These are phyloP conservation scores for Oncorhynchus kisutch DNA, from an alignment of 2,113 vertebrate genomes.

Conservation along the genomic window DNA sequence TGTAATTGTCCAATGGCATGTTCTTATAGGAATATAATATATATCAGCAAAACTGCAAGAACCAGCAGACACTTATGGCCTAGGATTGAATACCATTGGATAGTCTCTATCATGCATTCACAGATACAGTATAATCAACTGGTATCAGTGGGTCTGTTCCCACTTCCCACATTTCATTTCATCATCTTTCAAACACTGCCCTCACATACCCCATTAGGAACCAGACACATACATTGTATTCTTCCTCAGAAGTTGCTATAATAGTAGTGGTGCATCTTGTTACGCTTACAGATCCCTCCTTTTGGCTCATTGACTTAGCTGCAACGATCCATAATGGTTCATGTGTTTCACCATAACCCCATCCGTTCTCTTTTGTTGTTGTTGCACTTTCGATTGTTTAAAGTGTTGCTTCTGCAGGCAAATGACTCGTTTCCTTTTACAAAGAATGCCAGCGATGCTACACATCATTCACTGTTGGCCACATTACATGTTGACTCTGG, in stretches of 20 bases:
- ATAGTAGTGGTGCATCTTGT: slow-evolving; percentile 43
- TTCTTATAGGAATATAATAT: slow-evolving; percentile 30
- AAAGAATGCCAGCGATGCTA: slow-evolving; percentile 47
- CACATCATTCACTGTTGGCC: slow-evolving; percentile 19
- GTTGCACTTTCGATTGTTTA: slow-evolving; percentile 56
- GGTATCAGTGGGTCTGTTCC: neutral
- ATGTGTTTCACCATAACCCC: neutral
- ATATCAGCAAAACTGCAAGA: slow-evolving; percentile 45
- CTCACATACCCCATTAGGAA: slow-evolving; percentile 7
- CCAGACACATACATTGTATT: slow-evolving; percentile 24
- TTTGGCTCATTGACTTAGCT: slow-evolving; percentile 41
- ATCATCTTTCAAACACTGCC: neutral
- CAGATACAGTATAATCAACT: slow-evolving; percentile 23
- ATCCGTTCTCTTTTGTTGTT: slow-evolving; percentile 10
- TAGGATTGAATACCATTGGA: slow-evolving; percentile 18
- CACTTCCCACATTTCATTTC: slow-evolving; percentile 9
- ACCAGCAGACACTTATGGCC: slow-evolving; percentile 48
- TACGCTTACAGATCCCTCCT: slow-evolving; percentile 18
- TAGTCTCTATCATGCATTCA: slow-evolving; percentile 15
- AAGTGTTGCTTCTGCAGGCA: slow-evolving; percentile 36
- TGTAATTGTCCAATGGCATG: slow-evolving; percentile 54
- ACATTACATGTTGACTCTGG: slow-evolving; percentile 33
- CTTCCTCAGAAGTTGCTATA: slow-evolving; percentile 38
- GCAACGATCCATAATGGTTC: slow-evolving; percentile 6
- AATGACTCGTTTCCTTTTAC: slow-evolving; percentile 21